Evolutionary conservation across 1,140 invertebrate species (phyloP).

Genomic region (Andricus grossulariae): DNA sequence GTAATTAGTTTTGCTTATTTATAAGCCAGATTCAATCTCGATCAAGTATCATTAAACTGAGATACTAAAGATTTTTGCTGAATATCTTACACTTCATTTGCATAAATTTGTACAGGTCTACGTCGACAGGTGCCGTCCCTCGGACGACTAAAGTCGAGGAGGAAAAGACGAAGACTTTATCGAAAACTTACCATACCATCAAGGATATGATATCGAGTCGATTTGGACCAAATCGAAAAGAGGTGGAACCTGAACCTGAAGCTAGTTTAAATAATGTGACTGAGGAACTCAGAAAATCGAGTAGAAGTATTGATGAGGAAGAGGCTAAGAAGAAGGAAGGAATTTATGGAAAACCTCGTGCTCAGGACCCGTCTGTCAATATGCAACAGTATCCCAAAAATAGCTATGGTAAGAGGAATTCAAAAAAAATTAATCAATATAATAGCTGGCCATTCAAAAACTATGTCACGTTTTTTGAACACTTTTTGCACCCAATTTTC

Average conservation of each 20-base stretch:
- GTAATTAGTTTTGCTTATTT: neutral
- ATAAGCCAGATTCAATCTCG: slow-evolving; percentile 8
- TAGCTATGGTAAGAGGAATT: slow-evolving; percentile 58
- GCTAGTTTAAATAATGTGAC: slow-evolving; percentile 79
- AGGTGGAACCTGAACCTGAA: slow-evolving; percentile 77
- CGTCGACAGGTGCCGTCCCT: slow-evolving; percentile 59
- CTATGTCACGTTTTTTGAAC: no score
- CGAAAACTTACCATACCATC: slow-evolving; percentile 88
- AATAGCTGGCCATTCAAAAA: no score
- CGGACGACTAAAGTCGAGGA: slow-evolving; percentile 69
- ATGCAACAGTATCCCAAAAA: slow-evolving; percentile 73
- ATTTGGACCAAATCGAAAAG: slow-evolving; percentile 81
- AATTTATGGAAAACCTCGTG: slow-evolving; percentile 79
- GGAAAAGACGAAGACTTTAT: slow-evolving; percentile 81
- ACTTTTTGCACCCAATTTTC: no score
- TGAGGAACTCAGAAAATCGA: slow-evolving; percentile 79
- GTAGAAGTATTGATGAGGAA: slow-evolving; percentile 69
- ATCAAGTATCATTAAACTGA: slow-evolving; percentile 6
- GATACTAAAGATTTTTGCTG: neutral
- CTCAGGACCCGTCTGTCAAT: slow-evolving; percentile 67
- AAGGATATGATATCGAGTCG: slow-evolving; percentile 90
- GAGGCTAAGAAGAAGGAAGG: slow-evolving; percentile 71
- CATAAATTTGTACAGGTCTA: slow-evolving; percentile 54
- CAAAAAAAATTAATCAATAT: no score
- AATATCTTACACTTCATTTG: slow-evolving; percentile 27